Base-by-base conservation (phyloP, 2,888 invertebrate species). In the Ophion ventricosus region DNA sequence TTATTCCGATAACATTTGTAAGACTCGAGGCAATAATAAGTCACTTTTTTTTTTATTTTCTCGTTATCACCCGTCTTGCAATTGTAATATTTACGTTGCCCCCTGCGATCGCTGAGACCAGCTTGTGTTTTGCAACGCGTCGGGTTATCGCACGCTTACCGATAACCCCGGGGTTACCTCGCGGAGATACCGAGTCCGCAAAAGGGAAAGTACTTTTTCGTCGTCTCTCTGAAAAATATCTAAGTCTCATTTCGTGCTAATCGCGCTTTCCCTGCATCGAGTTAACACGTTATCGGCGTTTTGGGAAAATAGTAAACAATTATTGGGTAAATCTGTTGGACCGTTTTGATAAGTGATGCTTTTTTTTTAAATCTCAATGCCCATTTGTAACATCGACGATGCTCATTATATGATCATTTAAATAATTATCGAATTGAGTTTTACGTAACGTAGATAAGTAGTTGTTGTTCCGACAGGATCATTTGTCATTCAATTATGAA, bases 71-170 rank as follows among this genome's bases (percentile, higher is more conserved):
- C 49, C 57, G 29, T 54, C 59, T 63, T 80, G 85, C 80, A 77
- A 83, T 59, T 77, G 67, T 77, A 73, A 80, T 56, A 54, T 69
- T 61, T 67, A 74, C 66, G 40, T 73, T 82, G 80, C 83, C 85
- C 85, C 85, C 85, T 83, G 85, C 85, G 85, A 83, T 83, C 83
- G 74, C 73, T 61, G 70, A 80, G 80, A 69, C 40, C 72, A 76
- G 69, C 26, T 74, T 79, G 14, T 43, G 35, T 84, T 79, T 83
- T 59, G 85, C 74, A 83, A 85, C 66, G 23, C 26, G 25, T 17
- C 49, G 56, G 82, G 82, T 79, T 84, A 85, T 83, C 83, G 54
- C 7, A 66, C 26, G 8, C 61, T 74, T 4, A 20, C 23, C 74
- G 85, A 85, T 85, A 83, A 85, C 85, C 85, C 64, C 20, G 66